A percentile compares a stretch with the other conserved stretches of the same genome.
These are phyloP conservation scores for Leptinotarsa peninsularis DNA, from an alignment of 2,888 invertebrate species.

Conservation along the genomic window DNA sequence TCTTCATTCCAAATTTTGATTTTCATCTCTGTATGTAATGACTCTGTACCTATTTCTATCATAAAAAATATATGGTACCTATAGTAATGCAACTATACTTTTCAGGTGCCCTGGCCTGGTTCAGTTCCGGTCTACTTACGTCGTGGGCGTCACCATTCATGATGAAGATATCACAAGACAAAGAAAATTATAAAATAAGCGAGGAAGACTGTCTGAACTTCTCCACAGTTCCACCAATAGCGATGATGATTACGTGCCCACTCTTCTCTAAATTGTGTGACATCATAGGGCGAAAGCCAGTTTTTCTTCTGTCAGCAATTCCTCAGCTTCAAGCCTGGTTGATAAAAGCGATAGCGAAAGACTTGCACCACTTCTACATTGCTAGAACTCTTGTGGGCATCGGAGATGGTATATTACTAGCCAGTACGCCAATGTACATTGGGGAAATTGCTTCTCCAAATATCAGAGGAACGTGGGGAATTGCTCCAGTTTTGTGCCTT, in stretches of 20 bases:
- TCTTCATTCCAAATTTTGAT: too few relatives aligned
- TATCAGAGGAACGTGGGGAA: conserved; percentile 58
- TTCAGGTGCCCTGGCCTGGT: conserved; percentile 36
- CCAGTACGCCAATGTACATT: conserved; percentile 54
- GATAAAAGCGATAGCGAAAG: conserved; percentile 49
- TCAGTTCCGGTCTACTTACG: conserved; percentile 33
- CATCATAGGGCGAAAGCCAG: conserved; percentile 55
- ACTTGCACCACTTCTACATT: conserved; percentile 55
- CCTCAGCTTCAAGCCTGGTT: conserved; percentile 54
- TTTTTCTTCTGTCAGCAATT: conserved; percentile 52
- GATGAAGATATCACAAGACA: conserved; percentile 55
- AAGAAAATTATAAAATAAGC: conserved; percentile 54
- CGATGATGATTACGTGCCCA: conserved; percentile 50
- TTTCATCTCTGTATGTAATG: too few relatives aligned
- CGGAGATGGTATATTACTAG: conserved; percentile 53
- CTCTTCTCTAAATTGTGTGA: conserved; percentile 54
- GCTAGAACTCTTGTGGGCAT: conserved; percentile 54
- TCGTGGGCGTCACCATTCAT: conserved; percentile 61
- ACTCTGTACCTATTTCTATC: too few relatives aligned
- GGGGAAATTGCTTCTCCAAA: conserved; percentile 57
- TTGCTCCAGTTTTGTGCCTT: conserved; percentile 49
- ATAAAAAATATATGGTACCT: too few relatives aligned
- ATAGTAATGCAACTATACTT: conserved; percentile 19
- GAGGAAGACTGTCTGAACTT: conserved; percentile 60
- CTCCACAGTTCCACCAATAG: conserved; percentile 56